phyloP scores from a whole-genome alignment of 2,888 invertebrate species.

The Lottia scabra region DNA sequence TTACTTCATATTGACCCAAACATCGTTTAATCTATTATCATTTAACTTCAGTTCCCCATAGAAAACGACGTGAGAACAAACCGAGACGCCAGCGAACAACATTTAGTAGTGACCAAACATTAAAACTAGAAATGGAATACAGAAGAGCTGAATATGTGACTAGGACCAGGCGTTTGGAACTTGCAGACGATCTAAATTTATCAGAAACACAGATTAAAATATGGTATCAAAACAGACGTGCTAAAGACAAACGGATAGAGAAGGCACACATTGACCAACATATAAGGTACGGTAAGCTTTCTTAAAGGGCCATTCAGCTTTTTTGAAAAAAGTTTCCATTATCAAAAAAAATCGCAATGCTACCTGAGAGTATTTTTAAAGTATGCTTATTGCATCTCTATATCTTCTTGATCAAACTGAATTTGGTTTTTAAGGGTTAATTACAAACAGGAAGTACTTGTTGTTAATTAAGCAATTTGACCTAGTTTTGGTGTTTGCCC shows the following conservation, averaged over 20 bases:
- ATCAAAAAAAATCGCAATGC: no score
- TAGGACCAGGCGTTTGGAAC: conserved; percentile 83
- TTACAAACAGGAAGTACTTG: no score
- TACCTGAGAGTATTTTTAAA: no score
- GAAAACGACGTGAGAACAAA: conserved; percentile 84
- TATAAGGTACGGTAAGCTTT: conserved; percentile 77
- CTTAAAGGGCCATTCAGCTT: no score
- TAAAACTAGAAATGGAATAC: conserved; percentile 90
- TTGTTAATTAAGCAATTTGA: no score
- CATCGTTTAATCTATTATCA: background rate
- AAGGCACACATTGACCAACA: conserved; percentile 96
- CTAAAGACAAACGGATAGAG: conserved; percentile 95
- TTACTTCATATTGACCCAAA: no score
- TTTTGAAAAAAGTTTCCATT: no score
- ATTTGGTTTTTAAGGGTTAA: no score
- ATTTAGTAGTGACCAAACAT: conserved; percentile 92
- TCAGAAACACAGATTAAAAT: conserved; percentile 89
- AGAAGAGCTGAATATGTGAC: conserved; percentile 93
- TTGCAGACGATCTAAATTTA: conserved; percentile 77
- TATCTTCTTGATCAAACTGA: no score
- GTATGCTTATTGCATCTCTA: no score
- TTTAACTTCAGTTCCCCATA: conserved; percentile 79
- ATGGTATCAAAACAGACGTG: conserved; percentile 94
- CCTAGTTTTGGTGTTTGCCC: no score
- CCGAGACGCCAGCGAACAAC: conserved; percentile 92